Base-by-base conservation (phyloP, 2,797 vertebrate species). In the Clarias fuscus region DNA sequence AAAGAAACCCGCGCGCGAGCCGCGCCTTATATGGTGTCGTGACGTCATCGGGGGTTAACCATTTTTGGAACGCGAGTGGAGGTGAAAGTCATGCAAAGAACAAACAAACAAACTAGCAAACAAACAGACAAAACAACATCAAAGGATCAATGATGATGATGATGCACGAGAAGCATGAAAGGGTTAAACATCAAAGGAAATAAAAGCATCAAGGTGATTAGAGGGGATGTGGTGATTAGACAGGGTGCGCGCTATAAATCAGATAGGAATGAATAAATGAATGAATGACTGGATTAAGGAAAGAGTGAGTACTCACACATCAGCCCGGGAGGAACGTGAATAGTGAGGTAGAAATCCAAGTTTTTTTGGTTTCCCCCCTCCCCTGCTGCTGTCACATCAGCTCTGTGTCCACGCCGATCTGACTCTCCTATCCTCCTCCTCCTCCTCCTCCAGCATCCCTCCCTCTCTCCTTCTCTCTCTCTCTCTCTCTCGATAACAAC, bases 231-330 rank as follows among this genome's bases (percentile, higher is more conserved):
- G 48, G 13, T 53, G 20, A 2, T 76, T 22, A 40, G 76, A 61
- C 58, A 61, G 78, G 78, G 18, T 48, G 78, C 11, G 48, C 11
- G 37, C 37, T 37, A 53, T 53, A 13, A 4, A 53, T 53, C 48
- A 11, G 48, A 53, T 53, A 53, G 13, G 48, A 53, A 53, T 53
- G 48, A 48, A 48, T 37, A 37, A 37, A 37, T 37, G 37, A 33
- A 33, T 33, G 7, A 48, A 48, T 11, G 48, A 48, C 2, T 13
- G 11, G 48, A 53, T 11, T 3, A 53, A 53, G 10, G 13, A 82
- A 84, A 71, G 77, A 22, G 53, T 43, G 14, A 85, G 87, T 90
- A 84, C 94, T 95, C 91, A 95, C 94, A 94, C 94, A 94, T 94
- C 87, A 89, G 92, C 90, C 89, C 72, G 88, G 85, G 89, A 86